phyloP scores from a whole-genome alignment of 1,140 invertebrate genomes.

The Physella acuta region DNA sequence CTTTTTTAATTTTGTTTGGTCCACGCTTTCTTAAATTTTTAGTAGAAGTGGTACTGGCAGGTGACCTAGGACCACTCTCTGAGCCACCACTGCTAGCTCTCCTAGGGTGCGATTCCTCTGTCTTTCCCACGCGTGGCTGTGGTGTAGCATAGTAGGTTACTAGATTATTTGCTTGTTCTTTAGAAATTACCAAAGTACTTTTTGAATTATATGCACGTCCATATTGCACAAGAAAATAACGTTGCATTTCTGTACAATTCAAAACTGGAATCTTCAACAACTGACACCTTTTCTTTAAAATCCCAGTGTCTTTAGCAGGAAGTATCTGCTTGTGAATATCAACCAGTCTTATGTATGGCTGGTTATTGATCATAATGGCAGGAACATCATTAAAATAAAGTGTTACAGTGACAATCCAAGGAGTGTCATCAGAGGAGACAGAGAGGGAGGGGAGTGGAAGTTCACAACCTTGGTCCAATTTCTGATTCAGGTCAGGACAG shows the following conservation, averaged over 20 bases:
- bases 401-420: constrained; percentile 55
- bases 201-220: constrained; percentile 55
- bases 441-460: background rate
- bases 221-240: constrained; percentile 59
- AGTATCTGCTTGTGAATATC: constrained; percentile 60
- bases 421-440: constrained; percentile 38
- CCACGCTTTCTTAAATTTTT: constrained; percentile 2
- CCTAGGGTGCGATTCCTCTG: constrained; percentile 22
- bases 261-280: constrained; percentile 51
- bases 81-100: constrained; percentile 1
- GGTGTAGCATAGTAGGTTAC: constrained; percentile 58
- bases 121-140: constrained; percentile 32
- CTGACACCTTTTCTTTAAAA: constrained; percentile 58
- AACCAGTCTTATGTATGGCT: constrained; percentile 54
- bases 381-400: constrained; percentile 59
- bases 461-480: constrained; percentile 1
- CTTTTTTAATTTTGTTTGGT: background rate
- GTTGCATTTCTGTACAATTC: constrained; percentile 59
- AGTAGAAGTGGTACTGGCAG: constrained; percentile 3
- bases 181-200: constrained; percentile 55
- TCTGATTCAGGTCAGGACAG: background rate
- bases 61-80: constrained; percentile 2
- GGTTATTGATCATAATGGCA: constrained; percentile 54
- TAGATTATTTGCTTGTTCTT: constrained; percentile 51
- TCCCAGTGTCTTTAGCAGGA: constrained; percentile 59